Conservation (phyloP, 2,113 vertebrate species). For the Tympanuchus pallidicinctus region DNA sequence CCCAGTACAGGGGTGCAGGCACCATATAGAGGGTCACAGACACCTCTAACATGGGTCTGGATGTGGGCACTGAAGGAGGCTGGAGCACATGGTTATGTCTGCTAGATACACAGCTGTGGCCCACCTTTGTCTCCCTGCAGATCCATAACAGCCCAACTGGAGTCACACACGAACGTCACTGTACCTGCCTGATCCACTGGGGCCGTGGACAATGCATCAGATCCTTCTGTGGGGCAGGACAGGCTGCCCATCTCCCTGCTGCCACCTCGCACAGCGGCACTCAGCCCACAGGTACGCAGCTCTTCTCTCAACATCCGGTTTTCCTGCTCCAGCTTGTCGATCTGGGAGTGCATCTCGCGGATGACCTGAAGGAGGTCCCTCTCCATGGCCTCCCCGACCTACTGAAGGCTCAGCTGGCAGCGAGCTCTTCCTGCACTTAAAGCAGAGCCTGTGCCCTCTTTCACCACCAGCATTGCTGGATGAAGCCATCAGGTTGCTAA, state of each 20-base stretch:
- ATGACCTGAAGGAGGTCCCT: conserved; percentile 84
- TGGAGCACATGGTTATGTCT: fast-evolving
- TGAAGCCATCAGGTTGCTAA: conserved; percentile 23
- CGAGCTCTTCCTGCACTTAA: background rate
- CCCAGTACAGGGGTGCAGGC: background rate
- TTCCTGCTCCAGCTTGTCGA: conserved; percentile 86
- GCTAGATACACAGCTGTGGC: fast-evolving
- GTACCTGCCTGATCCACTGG: conserved; percentile 82
- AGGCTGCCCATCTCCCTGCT: background rate
- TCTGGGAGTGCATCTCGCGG: conserved; percentile 87
- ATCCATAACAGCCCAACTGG: fast-evolving
- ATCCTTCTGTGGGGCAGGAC: fast-evolving
- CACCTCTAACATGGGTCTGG: fast-evolving
- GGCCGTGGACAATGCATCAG: background rate
- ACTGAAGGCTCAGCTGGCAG: background rate
- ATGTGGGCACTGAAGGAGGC: fast-evolving
- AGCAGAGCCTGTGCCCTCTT: conserved; percentile 77
- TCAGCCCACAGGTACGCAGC: conserved; percentile 32
- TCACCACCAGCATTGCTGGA: conserved; percentile 75
- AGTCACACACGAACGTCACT: fast-evolving
- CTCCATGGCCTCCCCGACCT: conserved; percentile 78
- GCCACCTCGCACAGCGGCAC: background rate
- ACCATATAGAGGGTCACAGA: no score
- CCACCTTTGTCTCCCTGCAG: fast-evolving
- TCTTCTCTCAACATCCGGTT: conserved; percentile 83